Evolutionary conservation across 2,888 invertebrate species (phyloP).

Genomic region (Sphecodes monilicornis): DNA sequence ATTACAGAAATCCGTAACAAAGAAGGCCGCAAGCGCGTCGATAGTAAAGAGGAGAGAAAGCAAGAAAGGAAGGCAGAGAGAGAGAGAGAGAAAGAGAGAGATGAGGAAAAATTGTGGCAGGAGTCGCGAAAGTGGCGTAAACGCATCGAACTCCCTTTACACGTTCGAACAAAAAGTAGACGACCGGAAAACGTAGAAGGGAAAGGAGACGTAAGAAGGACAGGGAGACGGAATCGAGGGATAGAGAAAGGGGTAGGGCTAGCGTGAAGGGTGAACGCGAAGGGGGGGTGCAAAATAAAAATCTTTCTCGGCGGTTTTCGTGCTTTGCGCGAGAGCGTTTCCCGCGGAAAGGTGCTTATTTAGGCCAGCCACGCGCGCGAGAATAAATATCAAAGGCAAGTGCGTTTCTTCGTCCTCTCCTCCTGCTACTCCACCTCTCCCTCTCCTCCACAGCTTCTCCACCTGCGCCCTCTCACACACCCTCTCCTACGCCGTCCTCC

Average conservation of each 20-base stretch:
- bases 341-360: conserved; percentile 61
- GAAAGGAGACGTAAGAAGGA: not conserved
- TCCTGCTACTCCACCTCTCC: conserved; percentile 18
- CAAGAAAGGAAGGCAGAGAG: not conserved
- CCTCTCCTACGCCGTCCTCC: not conserved
- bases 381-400: conserved; percentile 64
- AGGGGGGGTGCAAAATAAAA: conserved; percentile 53
- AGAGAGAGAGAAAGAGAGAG: not conserved
- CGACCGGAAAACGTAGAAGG: not conserved
- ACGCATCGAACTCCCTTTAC: conserved; percentile 41
- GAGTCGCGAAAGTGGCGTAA: conserved; percentile 37
- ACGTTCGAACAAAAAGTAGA: conserved; percentile 40
- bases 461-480: not conserved
- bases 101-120: conserved; percentile 19
- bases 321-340: conserved; percentile 56
- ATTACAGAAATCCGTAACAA: conserved; percentile 32
- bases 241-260: not conserved
- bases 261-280: conserved; percentile 22
- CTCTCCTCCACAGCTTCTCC: not conserved
- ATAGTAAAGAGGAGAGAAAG: not conserved
- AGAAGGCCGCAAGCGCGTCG: not conserved
- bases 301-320: conserved; percentile 47
- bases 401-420: conserved; percentile 57
- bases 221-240: not conserved
- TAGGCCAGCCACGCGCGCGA: conserved; percentile 60